Evolutionary conservation across 2,113 vertebrate genomes (phyloP), one percentile per base, ranked within the genome.

Genomic region (Lutjanus erythropterus): DNA sequence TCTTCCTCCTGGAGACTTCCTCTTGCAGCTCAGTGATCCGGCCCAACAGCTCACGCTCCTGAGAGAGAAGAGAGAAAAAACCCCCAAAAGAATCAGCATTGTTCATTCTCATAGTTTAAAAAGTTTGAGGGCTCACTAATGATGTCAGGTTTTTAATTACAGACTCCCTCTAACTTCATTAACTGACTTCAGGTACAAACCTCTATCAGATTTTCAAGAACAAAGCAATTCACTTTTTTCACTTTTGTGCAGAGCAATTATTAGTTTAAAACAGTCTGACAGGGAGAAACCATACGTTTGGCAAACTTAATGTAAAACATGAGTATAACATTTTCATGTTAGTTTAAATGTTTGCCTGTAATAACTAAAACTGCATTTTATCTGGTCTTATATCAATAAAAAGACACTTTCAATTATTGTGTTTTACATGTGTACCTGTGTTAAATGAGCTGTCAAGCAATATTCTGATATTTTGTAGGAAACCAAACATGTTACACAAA

Each of bases 1-100:
- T 96, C 83, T 99, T 97, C 95, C 97, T 95, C 92, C 97, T 95
- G 55, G 91, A 95, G 62, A 97, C 94, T 89, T 99, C 97, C 73
- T 99, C 97, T 83, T 99, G 97, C 29, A 99, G 94, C 69, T 98
- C 96, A 1, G 96, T 93, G 93, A 97, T 95, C 78, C 96, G 95
- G 56, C 96, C 95, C 73, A 98, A 64, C 89, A 98, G 94, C 82
- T 99, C 97, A 4, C 96, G 94, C 89, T 99, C 97, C 98, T 80
- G 25, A 0, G 83, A 71, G 11, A 0, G 31, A 19, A 12, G 14
- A 53, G 14, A n/a, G 5, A 14, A 37, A 14, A 35, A 41, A 31
- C n/a, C n/a, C n/a, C 33, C 33, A 35, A 39, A 1, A n/a, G 25
- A 9, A 65, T 9, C 12, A 23, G 60, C 1, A 3, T n/a, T 12